These are phyloP conservation scores for Timandra comae DNA, from an alignment of 2,888 invertebrate genomes.

Conservation along the genomic window DNA sequence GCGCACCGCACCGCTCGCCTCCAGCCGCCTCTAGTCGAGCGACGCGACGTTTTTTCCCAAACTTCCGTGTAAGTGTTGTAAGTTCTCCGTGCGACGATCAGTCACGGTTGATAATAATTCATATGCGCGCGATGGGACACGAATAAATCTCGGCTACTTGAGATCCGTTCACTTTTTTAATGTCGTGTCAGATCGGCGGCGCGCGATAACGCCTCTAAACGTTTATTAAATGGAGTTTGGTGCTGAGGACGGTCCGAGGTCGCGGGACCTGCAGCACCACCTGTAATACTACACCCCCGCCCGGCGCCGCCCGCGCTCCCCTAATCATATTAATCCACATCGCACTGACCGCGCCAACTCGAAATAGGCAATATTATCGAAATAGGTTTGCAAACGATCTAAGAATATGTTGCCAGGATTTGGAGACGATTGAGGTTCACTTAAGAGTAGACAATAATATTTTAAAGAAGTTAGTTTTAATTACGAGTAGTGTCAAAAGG, in stretches of 20 bases:
- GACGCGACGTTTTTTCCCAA: slow-evolving; percentile 29
- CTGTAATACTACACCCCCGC: slow-evolving; percentile 38
- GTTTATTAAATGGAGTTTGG: slow-evolving; percentile 23
- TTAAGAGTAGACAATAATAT: too few species aligned
- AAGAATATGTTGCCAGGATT: too few species aligned
- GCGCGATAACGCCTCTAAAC: slow-evolving; percentile 36
- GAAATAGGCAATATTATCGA: slow-evolving; percentile 31
- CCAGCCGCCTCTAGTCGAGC: too few species aligned
- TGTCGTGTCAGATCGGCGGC: slow-evolving; percentile 39
- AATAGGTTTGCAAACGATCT: slow-evolving; percentile 24
- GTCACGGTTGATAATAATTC: slow-evolving; percentile 54
- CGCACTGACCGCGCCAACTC: slow-evolving; percentile 24
- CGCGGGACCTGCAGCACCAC: slow-evolving; percentile 44
- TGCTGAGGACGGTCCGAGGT: too few species aligned
- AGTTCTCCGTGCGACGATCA: slow-evolving; percentile 47
- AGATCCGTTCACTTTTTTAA: slow-evolving; percentile 38
- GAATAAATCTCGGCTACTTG: slow-evolving; percentile 42
- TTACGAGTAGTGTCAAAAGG: too few species aligned
- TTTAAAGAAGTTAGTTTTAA: too few species aligned
- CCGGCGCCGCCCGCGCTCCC: too few species aligned
- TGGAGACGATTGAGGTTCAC: too few species aligned
- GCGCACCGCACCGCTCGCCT: slow-evolving; percentile 11
- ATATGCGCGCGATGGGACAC: slow-evolving; percentile 38
- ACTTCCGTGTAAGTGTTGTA: slow-evolving; percentile 47
- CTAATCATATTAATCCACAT: slow-evolving; percentile 34